These are phyloP conservation scores for Spilogale gracilis DNA, from an alignment of 2,113 vertebrate species.

Conservation along the genomic window DNA sequence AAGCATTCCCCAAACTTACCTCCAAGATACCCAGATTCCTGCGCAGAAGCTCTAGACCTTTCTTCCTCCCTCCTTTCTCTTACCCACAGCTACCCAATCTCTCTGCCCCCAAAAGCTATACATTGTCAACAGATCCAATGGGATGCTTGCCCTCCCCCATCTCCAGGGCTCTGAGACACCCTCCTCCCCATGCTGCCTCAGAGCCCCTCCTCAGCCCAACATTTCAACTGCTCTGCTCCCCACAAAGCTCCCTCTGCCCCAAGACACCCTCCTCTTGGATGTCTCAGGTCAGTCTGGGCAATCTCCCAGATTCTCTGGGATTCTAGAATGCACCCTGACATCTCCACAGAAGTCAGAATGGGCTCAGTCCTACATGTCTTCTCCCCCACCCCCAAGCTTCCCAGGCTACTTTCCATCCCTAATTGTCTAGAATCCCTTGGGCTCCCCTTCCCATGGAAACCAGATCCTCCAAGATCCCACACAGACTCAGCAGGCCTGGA, in stretches of 20 bases:
- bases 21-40: conserved; percentile 22
- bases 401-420: conserved; percentile 62
- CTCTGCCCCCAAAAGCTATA: not conserved
- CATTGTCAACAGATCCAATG: not conserved
- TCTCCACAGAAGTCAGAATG: conserved; percentile 46
- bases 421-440: conserved; percentile 66
- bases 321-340: conserved; percentile 68
- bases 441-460: conserved; percentile 74
- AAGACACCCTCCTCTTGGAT: not conserved
- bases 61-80: not conserved
- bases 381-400: not conserved
- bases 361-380: not conserved
- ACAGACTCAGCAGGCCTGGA: conserved; percentile 61
- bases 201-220: not conserved
- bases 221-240: not conserved
- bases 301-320: conserved; percentile 39
- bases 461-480: conserved; percentile 75
- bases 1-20: not conserved
- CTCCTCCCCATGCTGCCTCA: not conserved
- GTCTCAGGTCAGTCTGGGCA: conserved; percentile 40
- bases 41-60: not conserved
- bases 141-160: not conserved
- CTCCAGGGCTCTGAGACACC: not conserved
- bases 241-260: conserved; percentile 11
- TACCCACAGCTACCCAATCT: not conserved